Evolutionary conservation across 2,113 vertebrate genomes (phyloP), one percentile per base, ranked within the genome.

Genomic region (Scolopax mira): DNA sequence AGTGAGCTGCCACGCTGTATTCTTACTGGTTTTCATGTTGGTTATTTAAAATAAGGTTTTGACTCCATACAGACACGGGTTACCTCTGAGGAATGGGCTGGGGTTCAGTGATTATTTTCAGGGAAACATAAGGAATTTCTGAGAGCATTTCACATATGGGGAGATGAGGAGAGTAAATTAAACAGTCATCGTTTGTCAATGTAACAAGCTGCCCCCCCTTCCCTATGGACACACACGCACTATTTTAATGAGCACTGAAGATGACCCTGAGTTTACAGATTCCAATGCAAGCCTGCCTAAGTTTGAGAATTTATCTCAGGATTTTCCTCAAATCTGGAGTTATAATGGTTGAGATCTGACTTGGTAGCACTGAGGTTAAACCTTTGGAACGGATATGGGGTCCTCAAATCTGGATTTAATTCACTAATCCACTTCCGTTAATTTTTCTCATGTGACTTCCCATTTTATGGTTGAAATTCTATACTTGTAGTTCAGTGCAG

Each of bases 361-460:
- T 74, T 80, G 28, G 42, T 87, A 87, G 61, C 52, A 25, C 31
- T 81, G 72, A 86, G 30, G n/a, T 16, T 85, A 85, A 84, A 61
- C 3, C 25, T 95, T 85, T 82, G 79, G 74, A 79, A 61, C 0
- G 3, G 30, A 18, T 73, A 31, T 44, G 10, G 46, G 31, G 35
- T 54, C 42, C 55, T 82, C 42, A 51, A 79, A 70, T 85, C 37
- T 93, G 79, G 58, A 49, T 94, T 94, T 82, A 93, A 79, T 89
- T 93, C 52, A n/a, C 62, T 86, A 92, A 90, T 94, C 74, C 84
- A 83, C 35, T 87, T 94, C 60, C 7, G 0, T 85, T 91, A 75
- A 67, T 61, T 91, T 88, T 96, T 94, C 75, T 96, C 55, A 54
- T 44, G 86, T 85, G 67, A 84, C 49, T 88, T 94, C 49, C 23